Percentiles rank a stretch among this genome's conserved stretches.
phyloP scores from a whole-genome alignment of 37 sponge, comb jelly and placozoan species.

The Crambe crambe region DNA sequence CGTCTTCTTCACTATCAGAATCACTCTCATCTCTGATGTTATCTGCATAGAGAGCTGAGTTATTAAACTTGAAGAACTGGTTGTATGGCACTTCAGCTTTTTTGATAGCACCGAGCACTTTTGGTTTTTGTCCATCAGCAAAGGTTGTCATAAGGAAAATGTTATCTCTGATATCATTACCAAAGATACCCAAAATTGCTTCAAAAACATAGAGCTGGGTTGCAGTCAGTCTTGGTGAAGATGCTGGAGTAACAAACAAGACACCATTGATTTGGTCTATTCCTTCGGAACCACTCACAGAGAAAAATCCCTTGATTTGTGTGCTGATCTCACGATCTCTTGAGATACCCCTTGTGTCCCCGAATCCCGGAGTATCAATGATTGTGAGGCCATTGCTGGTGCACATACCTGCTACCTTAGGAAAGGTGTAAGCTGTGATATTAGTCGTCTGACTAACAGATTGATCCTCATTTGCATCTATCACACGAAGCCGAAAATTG shows the following conservation, averaged over 20 bases:
- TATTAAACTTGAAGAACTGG: constrained; percentile 68
- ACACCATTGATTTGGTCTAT: constrained; percentile 66
- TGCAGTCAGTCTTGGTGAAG: constrained; percentile 56
- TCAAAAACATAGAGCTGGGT: constrained; percentile 70
- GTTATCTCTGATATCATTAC: constrained; percentile 48
- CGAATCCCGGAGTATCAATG: constrained; percentile 83
- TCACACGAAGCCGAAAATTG: constrained; percentile 70
- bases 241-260: constrained; percentile 70
- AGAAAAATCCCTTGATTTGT: constrained; percentile 64
- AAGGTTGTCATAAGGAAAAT: constrained; percentile 81
- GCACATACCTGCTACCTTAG: constrained; percentile 13
- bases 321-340: constrained; percentile 30
- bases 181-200: constrained; percentile 66
- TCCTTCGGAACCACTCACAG: constrained; percentile 4
- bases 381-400: constrained; percentile 55
- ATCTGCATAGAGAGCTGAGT: constrained; percentile 55
- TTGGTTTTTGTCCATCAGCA: constrained; percentile 70
- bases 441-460: constrained; percentile 48
- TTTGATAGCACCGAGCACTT: constrained; percentile 55
- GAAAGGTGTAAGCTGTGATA: constrained; percentile 75
- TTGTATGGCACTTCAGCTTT: constrained; percentile 48
- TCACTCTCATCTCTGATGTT: neutral
- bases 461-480: constrained; percentile 35
- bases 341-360: constrained; percentile 67
- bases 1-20: constrained; percentile 1